Conservation (phyloP, 2,113 vertebrate species). For the Monarcha castaneiventris region DNA sequence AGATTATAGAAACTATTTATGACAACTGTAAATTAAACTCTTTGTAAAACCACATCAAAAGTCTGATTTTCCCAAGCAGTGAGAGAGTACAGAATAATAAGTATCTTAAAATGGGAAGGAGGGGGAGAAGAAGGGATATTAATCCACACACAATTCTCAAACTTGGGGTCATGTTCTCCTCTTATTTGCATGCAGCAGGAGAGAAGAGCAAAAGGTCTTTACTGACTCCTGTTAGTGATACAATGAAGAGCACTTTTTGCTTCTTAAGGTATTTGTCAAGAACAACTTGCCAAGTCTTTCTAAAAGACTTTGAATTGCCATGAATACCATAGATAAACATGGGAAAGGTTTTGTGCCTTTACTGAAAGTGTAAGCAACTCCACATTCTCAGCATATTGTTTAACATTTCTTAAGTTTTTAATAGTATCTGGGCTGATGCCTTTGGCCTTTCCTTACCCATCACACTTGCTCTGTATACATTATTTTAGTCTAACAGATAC, state of each 20-base stretch:
- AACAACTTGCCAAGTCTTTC: neutral
- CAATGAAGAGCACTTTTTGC: neutral
- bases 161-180: neutral
- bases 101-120: neutral
- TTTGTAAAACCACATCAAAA: neutral
- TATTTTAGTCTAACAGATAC: neutral
- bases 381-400: neutral
- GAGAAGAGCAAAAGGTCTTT: neutral
- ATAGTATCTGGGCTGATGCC: neutral
- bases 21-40: neutral
- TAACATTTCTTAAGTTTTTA: neutral
- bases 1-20: neutral
- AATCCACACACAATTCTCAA: neutral
- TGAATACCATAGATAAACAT: neutral
- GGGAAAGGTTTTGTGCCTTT: neutral
- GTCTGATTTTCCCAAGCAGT: neutral
- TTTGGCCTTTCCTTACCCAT: neutral
- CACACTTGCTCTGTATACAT: neutral
- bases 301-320: neutral
- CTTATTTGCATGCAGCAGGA: neutral
- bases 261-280: neutral
- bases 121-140: neutral
- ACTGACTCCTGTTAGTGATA: neutral
- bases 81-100: neutral
- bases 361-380: neutral